phyloP scores from a whole-genome alignment of 2,113 vertebrate species.

The Ophthalmolycus amberensis region DNA sequence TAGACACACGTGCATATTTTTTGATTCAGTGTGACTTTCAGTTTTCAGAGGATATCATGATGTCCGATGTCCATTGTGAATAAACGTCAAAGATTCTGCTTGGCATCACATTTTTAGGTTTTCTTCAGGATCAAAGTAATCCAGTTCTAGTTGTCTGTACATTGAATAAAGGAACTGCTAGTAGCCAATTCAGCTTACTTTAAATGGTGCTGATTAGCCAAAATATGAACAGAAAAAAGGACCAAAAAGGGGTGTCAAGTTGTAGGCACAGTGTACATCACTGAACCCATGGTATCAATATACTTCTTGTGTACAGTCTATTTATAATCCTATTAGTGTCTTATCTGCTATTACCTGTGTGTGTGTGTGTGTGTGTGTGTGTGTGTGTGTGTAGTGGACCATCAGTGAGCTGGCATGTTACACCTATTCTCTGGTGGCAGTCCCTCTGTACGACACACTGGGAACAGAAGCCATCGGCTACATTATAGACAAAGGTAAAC shows the following conservation, averaged over 20 bases:
- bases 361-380: slow-evolving; percentile 22
- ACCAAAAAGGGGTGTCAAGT: neutral
- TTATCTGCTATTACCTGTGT: neutral
- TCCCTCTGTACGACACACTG: slow-evolving; percentile 94
- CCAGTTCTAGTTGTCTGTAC: neutral
- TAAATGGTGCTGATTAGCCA: neutral
- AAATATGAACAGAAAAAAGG: neutral
- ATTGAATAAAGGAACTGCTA: neutral
- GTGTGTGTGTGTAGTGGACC: slow-evolving; percentile 86
- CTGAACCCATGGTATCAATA: neutral
- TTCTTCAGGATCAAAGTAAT: neutral
- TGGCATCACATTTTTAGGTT: neutral
- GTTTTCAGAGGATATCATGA: neutral
- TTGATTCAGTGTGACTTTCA: neutral
- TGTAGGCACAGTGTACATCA: neutral
- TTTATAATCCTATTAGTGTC: neutral
- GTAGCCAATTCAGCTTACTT: neutral
- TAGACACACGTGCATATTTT: neutral
- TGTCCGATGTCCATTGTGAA: neutral
- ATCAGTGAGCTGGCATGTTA: slow-evolving; percentile 92
- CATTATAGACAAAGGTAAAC: slow-evolving; percentile 90
- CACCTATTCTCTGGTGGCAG: slow-evolving; percentile 89
- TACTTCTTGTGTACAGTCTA: neutral
- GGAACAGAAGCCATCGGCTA: slow-evolving; percentile 89
- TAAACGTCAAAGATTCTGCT: neutral